Percentiles rank a stretch among this genome's conserved stretches.
Evolutionary conservation across 2,888 invertebrate species (phyloP).

Genomic region (Ormyrus nitidulus): DNA sequence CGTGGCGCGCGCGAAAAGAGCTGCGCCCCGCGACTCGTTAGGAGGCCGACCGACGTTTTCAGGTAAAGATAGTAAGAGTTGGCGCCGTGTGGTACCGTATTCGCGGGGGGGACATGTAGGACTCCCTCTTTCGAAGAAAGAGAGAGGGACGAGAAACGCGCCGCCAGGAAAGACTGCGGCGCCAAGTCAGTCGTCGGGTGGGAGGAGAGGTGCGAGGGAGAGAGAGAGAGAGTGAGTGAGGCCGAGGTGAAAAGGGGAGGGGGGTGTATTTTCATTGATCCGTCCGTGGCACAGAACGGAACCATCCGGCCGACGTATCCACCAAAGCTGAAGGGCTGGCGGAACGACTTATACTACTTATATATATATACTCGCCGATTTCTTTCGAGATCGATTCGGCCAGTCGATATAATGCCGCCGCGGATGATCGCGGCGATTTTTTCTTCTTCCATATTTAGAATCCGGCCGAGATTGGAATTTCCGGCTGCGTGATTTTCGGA

Average conservation of each 20-base stretch:
- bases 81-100: conserved; percentile 68
- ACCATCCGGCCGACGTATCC: conserved; percentile 29
- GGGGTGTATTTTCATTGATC: conserved; percentile 74
- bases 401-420: conserved; percentile 5
- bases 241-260: conserved; percentile 49
- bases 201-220: not conserved
- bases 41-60: conserved; percentile 63
- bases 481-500: conserved; percentile 8
- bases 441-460: conserved; percentile 4
- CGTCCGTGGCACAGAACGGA: conserved; percentile 68
- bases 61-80: conserved; percentile 65
- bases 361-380: not conserved
- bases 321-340: conserved; percentile 5
- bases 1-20: not conserved
- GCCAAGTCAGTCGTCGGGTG: not conserved
- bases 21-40: too few relatives aligned
- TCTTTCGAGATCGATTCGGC: conserved; percentile 1
- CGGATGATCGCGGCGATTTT: conserved; percentile 23
- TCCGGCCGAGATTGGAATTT: conserved; percentile 1
- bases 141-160: too few relatives aligned
- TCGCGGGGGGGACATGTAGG: not conserved
- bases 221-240: not conserved
- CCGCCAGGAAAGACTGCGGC: too few relatives aligned
- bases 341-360: conserved; percentile 26
- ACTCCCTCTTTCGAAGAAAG: not conserved